Evolutionary conservation across 1,140 invertebrate species (phyloP).

Genomic region (Melanaphis sacchari): DNA sequence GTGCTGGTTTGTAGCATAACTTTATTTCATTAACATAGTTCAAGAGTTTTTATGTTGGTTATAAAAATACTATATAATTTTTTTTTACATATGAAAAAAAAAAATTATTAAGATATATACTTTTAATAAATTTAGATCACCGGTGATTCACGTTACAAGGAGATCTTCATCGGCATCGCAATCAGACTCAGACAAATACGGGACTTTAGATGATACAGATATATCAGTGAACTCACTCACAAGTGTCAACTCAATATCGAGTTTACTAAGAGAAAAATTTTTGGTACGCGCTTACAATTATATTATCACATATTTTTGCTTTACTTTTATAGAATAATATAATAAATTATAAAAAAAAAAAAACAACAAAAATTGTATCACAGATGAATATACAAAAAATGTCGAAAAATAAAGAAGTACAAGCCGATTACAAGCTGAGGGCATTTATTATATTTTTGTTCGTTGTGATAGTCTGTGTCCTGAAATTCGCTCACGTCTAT

Average conservation of each 20-base stretch:
- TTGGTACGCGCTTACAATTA: slow-evolving; percentile 67
- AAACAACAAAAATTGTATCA: slow-evolving; percentile 53
- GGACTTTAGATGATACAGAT: slow-evolving; percentile 59
- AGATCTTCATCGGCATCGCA: slow-evolving; percentile 65
- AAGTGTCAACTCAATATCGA: slow-evolving; percentile 82
- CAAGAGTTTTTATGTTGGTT: not conserved
- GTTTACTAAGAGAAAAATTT: slow-evolving; percentile 80
- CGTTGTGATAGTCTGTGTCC: slow-evolving; percentile 78
- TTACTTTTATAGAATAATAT: not conserved
- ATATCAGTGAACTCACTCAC: slow-evolving; percentile 77
- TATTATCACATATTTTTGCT: not conserved
- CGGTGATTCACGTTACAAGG: slow-evolving; percentile 64
- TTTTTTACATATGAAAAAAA: not conserved
- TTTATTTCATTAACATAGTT: not conserved
- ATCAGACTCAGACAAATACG: slow-evolving; percentile 58
- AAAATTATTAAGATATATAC: not conserved
- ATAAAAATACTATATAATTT: not conserved
- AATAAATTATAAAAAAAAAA: not conserved
- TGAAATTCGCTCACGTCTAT: slow-evolving; percentile 82
- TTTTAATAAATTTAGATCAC: slow-evolving; percentile 58
- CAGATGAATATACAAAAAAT: slow-evolving; percentile 67
- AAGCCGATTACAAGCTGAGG: slow-evolving; percentile 71
- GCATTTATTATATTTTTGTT: slow-evolving; percentile 82
- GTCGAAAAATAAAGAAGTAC: slow-evolving; percentile 68
- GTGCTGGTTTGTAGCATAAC: not conserved